Base-by-base conservation (phyloP, 1,140 invertebrate species). In the Bicyclus anynana region DNA sequence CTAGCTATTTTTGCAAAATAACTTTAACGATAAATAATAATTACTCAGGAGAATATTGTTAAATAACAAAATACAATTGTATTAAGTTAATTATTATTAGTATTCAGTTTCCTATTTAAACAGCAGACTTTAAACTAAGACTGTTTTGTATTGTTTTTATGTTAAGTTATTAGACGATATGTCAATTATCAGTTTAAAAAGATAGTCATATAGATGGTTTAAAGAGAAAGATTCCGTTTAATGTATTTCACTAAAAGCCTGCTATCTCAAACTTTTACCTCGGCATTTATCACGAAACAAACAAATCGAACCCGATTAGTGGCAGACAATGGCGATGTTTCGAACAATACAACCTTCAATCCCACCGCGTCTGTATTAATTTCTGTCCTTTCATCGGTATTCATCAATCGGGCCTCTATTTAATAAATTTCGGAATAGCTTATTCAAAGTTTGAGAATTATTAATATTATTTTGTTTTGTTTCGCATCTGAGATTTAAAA, bases 361-460 rank as follows among this genome's bases (percentile, higher is more conserved):
- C 63, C 47, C 47, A 59, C 50, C 49, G 49, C 52, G 59, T 51
- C 59, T 53, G 63, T 62, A 69, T 69, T 74, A 72, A 69, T 74
- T 71, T 60, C 59, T 55, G 56, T 60, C 68, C 67, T 66, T 70
- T 65, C 60, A 70, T 67, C 58, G 57, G 48, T 33, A 56, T 67
- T 65, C 59, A 65, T 71, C 55, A 72, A 69, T 74, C 65, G 52
- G 52, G 44, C 58, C 52, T 59, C 59, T 62, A 64, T 70, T 67
- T 71, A 71, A 67, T 71, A 71, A 68, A 70, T 67, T 62, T 40
- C 51, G 57, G 58, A 46, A 65, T 62, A 62, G 65, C 62, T 60
- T 58, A 64, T 54, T 57, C 59, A 57, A 65, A 62, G 56, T 71
- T 62, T 59, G 55, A 26, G 49, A 20, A 61, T 59, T 44, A 53